Percentiles rank a stretch among this genome's conserved stretches.
Evolutionary conservation across 2,797 vertebrate species (phyloP).

Genomic region (Bradypus variegatus): DNA sequence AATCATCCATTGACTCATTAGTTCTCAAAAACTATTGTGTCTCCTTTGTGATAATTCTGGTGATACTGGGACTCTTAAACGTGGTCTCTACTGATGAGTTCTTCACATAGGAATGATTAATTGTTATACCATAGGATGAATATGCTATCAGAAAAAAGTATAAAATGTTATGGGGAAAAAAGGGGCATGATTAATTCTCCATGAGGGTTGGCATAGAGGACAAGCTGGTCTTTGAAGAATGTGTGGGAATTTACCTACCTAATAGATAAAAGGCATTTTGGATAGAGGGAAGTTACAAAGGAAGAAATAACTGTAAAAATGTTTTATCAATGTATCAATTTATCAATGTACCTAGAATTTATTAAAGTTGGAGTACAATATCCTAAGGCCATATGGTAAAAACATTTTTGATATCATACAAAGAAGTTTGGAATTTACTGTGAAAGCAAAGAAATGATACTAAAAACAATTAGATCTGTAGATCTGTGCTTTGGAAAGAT

Average conservation of each 20-base stretch:
- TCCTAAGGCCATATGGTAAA: neutral
- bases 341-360: neutral
- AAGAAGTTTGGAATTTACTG: neutral
- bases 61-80: neutral
- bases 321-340: neutral
- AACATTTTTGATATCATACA: neutral
- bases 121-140: neutral
- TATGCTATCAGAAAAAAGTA: neutral
- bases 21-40: neutral
- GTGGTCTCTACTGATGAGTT: neutral
- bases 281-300: neutral
- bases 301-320: neutral
- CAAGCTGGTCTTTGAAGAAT: neutral
- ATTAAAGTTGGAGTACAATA: neutral
- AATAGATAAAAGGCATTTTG: neutral
- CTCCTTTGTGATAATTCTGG: neutral
- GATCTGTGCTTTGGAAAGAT: neutral
- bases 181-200: neutral
- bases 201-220: neutral
- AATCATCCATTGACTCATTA: neutral
- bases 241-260: neutral
- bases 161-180: neutral
- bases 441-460: neutral
- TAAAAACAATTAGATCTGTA: neutral
- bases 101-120: neutral